A percentile compares a stretch with the other conserved stretches of the same genome.
Evolutionary conservation across 2,113 vertebrate species (phyloP).

Genomic region (Gnathonemus longibarbis): DNA sequence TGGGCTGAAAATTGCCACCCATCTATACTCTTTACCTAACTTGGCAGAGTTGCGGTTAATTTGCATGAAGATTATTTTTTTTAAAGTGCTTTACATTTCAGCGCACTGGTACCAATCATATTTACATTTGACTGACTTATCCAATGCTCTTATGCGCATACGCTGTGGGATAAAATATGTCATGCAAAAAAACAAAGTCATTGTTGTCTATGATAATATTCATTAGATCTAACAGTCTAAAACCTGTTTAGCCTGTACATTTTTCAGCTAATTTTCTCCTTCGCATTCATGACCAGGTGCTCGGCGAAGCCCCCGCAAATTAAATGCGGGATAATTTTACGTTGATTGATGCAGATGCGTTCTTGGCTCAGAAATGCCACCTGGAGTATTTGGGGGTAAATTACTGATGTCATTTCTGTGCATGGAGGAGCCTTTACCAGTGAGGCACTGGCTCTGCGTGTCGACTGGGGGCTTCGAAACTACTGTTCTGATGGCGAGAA

Average conservation of each 20-base stretch:
- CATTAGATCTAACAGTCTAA: background rate
- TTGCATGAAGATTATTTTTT: background rate
- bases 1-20: background rate
- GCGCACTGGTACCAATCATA: background rate
- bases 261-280: background rate
- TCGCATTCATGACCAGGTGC: constrained; percentile 21
- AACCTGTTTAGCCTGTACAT: constrained; percentile 5
- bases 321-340: constrained; percentile 15
- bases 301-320: background rate
- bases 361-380: constrained; percentile 48
- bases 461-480: constrained; percentile 87
- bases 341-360: constrained; percentile 50
- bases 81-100: background rate
- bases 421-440: constrained; percentile 77
- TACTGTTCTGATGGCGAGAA: constrained; percentile 91
- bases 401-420: constrained; percentile 81
- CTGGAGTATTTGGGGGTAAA: constrained; percentile 65
- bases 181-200: background rate
- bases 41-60: background rate
- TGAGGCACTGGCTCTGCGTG: constrained; percentile 91
- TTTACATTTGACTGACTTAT: background rate
- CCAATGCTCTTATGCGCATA: background rate
- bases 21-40: background rate
- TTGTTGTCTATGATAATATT: background rate
- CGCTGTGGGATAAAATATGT: background rate